Conservation (phyloP, 2,888 invertebrate species). For the Ormyrus rosae region DNA sequence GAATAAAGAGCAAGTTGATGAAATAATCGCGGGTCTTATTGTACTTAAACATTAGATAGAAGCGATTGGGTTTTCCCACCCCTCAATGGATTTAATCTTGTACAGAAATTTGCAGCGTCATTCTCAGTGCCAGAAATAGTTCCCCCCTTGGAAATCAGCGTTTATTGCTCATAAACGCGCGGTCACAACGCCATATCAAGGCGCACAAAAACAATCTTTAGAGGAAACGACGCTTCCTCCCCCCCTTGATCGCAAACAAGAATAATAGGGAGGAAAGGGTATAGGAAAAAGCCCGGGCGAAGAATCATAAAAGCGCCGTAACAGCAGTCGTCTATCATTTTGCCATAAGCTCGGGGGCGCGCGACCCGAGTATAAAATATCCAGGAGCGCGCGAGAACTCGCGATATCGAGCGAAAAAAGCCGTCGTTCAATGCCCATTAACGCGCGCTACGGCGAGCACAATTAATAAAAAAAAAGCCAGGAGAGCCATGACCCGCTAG, state of each 20-base stretch:
- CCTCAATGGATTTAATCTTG: not conserved
- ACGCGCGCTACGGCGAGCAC: constrained; percentile 14
- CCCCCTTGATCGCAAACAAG: not conserved
- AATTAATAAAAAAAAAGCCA: constrained; percentile 41
- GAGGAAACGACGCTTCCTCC: constrained; percentile 21
- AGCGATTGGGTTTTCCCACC: not conserved
- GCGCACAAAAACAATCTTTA: constrained; percentile 39
- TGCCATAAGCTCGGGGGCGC: constrained; percentile 27
- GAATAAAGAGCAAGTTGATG: no score
- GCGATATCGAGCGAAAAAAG: constrained; percentile 22
- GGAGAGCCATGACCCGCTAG: constrained; percentile 1
- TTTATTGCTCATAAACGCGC: not conserved
- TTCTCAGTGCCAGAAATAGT: not conserved
- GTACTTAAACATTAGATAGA: not conserved
- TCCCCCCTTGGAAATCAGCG: not conserved
- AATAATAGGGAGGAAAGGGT: not conserved
- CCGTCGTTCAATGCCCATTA: constrained; percentile 54
- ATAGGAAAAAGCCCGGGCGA: constrained; percentile 16
- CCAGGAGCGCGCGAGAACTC: not conserved
- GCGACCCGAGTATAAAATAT: constrained; percentile 24
- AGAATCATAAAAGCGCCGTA: constrained; percentile 52
- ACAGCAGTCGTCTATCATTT: constrained; percentile 51
- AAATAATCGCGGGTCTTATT: no score
- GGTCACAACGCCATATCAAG: constrained; percentile 26
- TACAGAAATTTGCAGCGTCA: no score